Percentiles rank a stretch among this genome's conserved stretches.
Conservation (phyloP, 1,140 invertebrate species). For the Ceratosolen solmsi region DNA sequence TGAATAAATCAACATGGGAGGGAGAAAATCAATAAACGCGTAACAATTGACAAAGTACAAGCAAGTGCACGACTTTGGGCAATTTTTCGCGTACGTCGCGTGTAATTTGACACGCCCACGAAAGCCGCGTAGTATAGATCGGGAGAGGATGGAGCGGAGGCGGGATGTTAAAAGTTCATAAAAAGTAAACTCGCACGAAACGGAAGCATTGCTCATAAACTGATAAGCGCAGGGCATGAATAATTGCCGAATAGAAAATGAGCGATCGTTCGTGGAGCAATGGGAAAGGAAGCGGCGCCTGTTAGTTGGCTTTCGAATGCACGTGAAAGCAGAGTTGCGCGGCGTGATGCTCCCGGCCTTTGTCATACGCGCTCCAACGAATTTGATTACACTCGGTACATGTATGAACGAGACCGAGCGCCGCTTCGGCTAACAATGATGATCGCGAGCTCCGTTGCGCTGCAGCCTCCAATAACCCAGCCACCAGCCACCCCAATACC, state of each 20-base stretch:
- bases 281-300: slow-evolving; percentile 4
- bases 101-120: no score
- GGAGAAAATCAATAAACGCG: no score
- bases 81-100: no score
- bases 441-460: neutral
- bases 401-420: slow-evolving; percentile 51
- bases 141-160: no score
- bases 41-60: no score
- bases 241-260: slow-evolving; percentile 30
- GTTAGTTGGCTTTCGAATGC: slow-evolving; percentile 55
- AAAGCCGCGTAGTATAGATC: no score
- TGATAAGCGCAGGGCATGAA: slow-evolving; percentile 22
- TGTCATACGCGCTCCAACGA: slow-evolving; percentile 53
- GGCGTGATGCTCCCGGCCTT: slow-evolving; percentile 54
- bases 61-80: no score
- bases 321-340: slow-evolving; percentile 57
- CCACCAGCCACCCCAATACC: neutral
- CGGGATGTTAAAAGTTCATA: neutral
- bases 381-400: slow-evolving; percentile 58
- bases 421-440: slow-evolving; percentile 23
- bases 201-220: neutral
- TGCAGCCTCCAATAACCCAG: neutral
- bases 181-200: neutral
- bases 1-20: no score
- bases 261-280: neutral